Evolutionary conservation across 2,113 vertebrate species (phyloP).

Genomic region (Rhipidura dahli): DNA sequence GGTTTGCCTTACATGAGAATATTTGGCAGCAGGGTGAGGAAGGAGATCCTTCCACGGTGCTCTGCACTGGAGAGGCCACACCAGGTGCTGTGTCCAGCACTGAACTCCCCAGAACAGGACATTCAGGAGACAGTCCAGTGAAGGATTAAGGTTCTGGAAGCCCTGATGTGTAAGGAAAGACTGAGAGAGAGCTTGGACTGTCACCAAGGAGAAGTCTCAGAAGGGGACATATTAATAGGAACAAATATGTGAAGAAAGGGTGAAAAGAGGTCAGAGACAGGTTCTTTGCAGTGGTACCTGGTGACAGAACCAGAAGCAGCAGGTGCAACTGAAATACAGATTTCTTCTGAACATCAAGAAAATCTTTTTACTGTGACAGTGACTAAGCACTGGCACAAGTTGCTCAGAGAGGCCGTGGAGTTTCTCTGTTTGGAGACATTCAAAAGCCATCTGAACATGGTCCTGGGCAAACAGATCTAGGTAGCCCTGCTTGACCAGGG

Average conservation of each 20-base stretch:
- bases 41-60: background rate
- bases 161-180: background rate
- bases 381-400: background rate
- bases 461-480: background rate
- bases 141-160: background rate
- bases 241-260: background rate
- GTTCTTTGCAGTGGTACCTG: background rate
- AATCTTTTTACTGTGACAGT: background rate
- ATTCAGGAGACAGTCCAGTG: background rate
- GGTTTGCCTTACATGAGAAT: background rate
- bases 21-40: background rate
- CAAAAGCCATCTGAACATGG: fast-evolving
- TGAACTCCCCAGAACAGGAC: background rate
- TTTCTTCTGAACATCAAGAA: background rate
- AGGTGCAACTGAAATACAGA: background rate
- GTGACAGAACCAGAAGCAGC: background rate
- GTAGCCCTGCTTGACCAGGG: background rate
- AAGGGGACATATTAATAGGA: background rate
- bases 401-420: background rate
- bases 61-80: background rate
- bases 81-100: no score
- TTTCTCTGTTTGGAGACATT: background rate
- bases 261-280: background rate
- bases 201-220: background rate
- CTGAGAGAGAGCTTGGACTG: background rate